Conservation (phyloP, 2,797 vertebrate genomes). For the Carapus acus region DNA sequence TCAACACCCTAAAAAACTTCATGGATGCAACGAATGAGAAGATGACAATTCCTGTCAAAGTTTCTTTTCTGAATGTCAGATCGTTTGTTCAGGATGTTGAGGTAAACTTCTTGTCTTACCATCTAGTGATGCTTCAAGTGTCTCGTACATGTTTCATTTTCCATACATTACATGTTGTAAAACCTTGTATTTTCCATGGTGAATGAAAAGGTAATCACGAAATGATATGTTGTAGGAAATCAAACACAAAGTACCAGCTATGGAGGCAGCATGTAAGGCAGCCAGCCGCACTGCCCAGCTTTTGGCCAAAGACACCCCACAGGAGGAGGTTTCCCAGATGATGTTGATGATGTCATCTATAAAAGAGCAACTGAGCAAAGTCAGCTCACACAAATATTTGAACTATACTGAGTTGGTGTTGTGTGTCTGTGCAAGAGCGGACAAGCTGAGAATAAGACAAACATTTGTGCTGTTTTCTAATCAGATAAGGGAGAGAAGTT, state of each 20-base stretch:
- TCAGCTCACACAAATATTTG: too few relatives aligned
- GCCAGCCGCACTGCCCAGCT: constrained; percentile 83
- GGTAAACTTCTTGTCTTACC: constrained; percentile 62
- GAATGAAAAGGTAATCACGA: background rate
- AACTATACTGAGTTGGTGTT: too few relatives aligned
- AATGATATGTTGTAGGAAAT: constrained; percentile 71
- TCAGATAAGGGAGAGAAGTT: constrained; percentile 82
- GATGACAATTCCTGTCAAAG: constrained; percentile 79
- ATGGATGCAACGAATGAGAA: constrained; percentile 82
- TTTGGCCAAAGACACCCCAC: constrained; percentile 86
- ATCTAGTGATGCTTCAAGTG: too few relatives aligned
- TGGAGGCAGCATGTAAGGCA: constrained; percentile 89
- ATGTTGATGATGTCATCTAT: constrained; percentile 76
- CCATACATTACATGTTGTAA: too few relatives aligned
- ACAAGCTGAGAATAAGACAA: background rate
- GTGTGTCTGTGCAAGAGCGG: too few relatives aligned
- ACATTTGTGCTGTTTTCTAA: constrained; percentile 11
- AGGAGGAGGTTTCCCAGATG: constrained; percentile 86
- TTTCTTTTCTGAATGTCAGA: constrained; percentile 89
- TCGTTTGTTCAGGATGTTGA: constrained; percentile 90
- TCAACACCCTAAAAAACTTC: constrained; percentile 81
- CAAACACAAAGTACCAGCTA: constrained; percentile 85
- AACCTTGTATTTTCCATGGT: too few relatives aligned
- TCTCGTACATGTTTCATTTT: too few relatives aligned
- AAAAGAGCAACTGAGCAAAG: constrained; percentile 90